Evolutionary conservation across 2,113 vertebrate species (phyloP).

Genomic region (Myodes glareolus): DNA sequence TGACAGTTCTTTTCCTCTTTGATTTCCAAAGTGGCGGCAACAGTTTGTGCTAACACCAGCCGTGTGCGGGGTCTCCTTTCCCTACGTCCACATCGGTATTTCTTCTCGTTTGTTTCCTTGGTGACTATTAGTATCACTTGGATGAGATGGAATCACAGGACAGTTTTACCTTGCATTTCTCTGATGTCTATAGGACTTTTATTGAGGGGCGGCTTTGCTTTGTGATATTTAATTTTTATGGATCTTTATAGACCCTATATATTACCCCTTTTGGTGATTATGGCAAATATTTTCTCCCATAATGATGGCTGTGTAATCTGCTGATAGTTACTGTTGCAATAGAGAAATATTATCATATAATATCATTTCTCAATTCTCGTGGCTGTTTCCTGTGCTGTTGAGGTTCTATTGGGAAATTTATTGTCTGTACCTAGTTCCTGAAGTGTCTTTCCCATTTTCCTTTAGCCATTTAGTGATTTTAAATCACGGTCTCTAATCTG

Average conservation of each 20-base stretch:
- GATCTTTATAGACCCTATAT: not conserved
- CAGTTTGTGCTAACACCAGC: not conserved
- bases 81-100: rapidly evolving
- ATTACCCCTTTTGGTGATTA: not conserved
- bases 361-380: not conserved
- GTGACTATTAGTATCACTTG: not conserved
- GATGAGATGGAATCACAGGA: not conserved
- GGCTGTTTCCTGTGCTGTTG: not conserved
- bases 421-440: not conserved
- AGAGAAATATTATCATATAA: not conserved
- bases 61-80: not conserved
- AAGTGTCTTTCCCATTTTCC: not conserved
- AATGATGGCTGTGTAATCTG: not conserved
- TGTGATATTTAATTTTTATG: not conserved
- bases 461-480: not conserved
- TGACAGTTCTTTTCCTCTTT: not conserved
- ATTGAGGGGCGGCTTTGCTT: not conserved
- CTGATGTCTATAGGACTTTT: not conserved
- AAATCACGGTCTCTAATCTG: not conserved
- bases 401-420: not conserved
- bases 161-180: not conserved
- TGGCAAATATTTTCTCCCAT: not conserved
- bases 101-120: not conserved
- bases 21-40: not conserved
- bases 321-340: not conserved